Evolutionary conservation across 2,797 vertebrate species (phyloP), one percentile per base, ranked within the genome.

Genomic region (Myotis findleyi): DNA sequence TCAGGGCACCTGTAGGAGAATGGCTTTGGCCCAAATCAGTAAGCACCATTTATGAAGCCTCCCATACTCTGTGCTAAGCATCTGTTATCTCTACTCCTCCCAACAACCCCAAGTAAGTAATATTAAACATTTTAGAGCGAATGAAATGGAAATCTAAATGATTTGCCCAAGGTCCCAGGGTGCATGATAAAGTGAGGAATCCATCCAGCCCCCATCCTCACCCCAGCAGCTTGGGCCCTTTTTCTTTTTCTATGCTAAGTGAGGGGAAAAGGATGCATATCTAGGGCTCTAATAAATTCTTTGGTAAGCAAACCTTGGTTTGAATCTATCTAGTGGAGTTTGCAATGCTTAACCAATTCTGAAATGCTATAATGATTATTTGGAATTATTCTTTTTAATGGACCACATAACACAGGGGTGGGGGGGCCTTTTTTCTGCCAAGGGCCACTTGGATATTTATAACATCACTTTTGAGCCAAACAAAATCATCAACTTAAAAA

Each of bases 341-440:
- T 1, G 80, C 8, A 80, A 71, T 79, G 49, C 16, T 57, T 91
- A 72, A 88, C 87, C 14, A 89, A 57, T 92, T 87, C 36, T 90
- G 49, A 96, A 92, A 64, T 81, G 6, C 91, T 79, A 53, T 41
- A 55, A 77, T 55, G 16, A 55, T 79, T 83, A 59, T 89, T 95
- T 93, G 76, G 47, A 87, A 94, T 93, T 91, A 71, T 71, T 94
- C 33, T 90, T 94, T 49, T 69, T 94, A 71, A 92, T 33, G n/a
- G 72, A 62, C 17, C 7, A 77, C 18, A 53, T 71, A 69, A 82
- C 33, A 89, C 59, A 62, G 2, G 25, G 59, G 59, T 62, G 6
- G 59, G 59, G 59, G 13, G 30, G 27, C 57, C 57, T 27, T 59
- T 62, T 30, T 62, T 62, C 59, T 14, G 59, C 27, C 59, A 30